These are phyloP conservation scores for Cantharis rustica DNA, from an alignment of 2,888 invertebrate genomes.

Conservation along the genomic window DNA sequence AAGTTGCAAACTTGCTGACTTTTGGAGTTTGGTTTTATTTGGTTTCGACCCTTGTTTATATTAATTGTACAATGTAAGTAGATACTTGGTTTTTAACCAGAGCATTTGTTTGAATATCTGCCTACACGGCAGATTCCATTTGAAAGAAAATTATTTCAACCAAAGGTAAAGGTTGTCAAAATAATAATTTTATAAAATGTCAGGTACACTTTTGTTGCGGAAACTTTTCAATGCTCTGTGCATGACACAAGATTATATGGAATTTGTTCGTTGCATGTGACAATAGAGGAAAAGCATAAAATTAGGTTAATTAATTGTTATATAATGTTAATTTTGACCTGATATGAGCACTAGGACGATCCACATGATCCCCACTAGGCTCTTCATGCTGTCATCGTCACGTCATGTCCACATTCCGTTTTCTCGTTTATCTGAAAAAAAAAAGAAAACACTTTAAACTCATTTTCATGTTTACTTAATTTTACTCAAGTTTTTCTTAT, in stretches of 20 bases:
- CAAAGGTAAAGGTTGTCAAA: background rate
- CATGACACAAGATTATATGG: background rate
- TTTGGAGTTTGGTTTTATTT: background rate
- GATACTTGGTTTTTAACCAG: background rate
- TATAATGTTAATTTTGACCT: conserved; percentile 52
- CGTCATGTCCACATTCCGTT: conserved; percentile 57
- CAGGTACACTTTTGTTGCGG: background rate
- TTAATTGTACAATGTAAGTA: background rate
- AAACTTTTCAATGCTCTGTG: background rate
- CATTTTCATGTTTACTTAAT: background rate
- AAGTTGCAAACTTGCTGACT: background rate
- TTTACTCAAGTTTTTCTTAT: background rate
- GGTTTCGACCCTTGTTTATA: background rate
- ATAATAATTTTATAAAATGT: background rate
- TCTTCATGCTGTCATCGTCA: conserved; percentile 64
- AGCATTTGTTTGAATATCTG: background rate
- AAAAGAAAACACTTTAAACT: conserved; percentile 15
- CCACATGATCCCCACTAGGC: conserved; percentile 66
- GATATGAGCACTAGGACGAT: conserved; percentile 65
- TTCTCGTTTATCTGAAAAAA: conserved; percentile 44
- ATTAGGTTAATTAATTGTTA: conserved; percentile 19
- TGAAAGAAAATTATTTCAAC: background rate
- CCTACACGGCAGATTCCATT: background rate
- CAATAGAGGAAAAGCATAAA: conserved; percentile 10
- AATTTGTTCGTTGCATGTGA: conserved; percentile 14